Evolutionary conservation across 2,113 vertebrate genomes (phyloP).

Genomic region (Pantherophis guttatus): DNA sequence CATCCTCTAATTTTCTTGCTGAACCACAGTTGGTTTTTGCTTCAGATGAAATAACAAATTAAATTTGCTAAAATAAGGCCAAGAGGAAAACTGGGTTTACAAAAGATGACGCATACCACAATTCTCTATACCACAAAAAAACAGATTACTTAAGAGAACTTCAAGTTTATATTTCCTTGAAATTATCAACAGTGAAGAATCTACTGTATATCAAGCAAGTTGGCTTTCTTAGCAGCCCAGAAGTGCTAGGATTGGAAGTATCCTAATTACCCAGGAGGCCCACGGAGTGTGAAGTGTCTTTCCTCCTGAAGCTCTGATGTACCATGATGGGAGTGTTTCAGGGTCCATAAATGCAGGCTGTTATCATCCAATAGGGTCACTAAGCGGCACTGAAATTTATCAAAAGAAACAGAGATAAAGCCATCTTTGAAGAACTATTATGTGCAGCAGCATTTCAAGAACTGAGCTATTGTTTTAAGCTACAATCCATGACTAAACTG

Average conservation of each 20-base stretch:
- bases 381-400: constrained; percentile 81
- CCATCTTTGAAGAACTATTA: not conserved
- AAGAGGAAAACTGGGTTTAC: not conserved
- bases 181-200: not conserved
- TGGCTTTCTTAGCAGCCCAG: not conserved
- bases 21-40: not conserved
- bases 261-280: constrained; percentile 85
- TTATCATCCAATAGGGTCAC: constrained; percentile 95
- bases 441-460: not conserved
- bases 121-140: not conserved
- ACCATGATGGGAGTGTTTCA: constrained; percentile 77
- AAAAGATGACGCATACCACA: not conserved
- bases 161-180: not conserved
- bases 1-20: not conserved
- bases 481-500: not conserved
- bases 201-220: not conserved
- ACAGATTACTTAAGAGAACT: not conserved
- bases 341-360: constrained; percentile 94
- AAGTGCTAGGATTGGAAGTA: not conserved
- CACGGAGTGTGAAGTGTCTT: constrained; percentile 84
- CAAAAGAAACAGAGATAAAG: not conserved
- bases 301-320: constrained; percentile 89
- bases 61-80: not conserved
- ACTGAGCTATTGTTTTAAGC: not conserved
- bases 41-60: not conserved